These are phyloP conservation scores for Palythoa heliodiscus DNA, from an alignment of 92 coral and sea anemone species.

Conservation along the genomic window DNA sequence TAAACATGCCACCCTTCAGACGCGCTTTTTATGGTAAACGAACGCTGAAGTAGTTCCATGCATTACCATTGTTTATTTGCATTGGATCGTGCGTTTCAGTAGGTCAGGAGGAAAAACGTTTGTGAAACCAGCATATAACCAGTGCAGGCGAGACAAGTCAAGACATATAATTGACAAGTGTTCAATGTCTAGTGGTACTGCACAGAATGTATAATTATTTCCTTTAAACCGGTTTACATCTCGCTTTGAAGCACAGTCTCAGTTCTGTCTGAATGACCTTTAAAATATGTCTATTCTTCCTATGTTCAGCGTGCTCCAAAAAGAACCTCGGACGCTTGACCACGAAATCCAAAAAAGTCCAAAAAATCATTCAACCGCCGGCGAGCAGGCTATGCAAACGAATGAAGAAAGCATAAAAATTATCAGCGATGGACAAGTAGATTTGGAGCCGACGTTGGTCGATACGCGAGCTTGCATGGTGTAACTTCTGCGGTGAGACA, in stretches of 20 bases:
- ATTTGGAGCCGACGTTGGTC: not conserved
- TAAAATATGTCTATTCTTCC: not conserved
- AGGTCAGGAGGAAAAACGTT: not conserved
- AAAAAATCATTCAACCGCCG: no score
- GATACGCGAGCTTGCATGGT: not conserved
- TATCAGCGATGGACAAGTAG: no score
- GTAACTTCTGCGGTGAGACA: constrained; percentile 2
- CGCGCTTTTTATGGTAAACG: no score
- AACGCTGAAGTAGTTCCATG: no score
- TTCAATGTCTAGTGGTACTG: no score
- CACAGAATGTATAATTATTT: not conserved
- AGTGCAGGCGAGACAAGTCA: not conserved
- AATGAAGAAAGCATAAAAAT: no score
- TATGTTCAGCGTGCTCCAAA: not conserved
- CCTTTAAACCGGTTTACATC: not conserved
- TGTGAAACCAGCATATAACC: not conserved
- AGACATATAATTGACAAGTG: no score
- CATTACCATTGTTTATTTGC: no score
- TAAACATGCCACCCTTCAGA: constrained; percentile 6
- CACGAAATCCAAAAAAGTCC: no score
- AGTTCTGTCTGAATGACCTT: not conserved
- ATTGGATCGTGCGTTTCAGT: not conserved
- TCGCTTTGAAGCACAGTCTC: not conserved
- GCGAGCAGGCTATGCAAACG: no score
- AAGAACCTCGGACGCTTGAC: not conserved